A percentile compares a stretch with the other conserved stretches of the same genome.
These are phyloP conservation scores for Scaptomyza graminum DNA, from an alignment of 1,140 invertebrate genomes.

Conservation along the genomic window DNA sequence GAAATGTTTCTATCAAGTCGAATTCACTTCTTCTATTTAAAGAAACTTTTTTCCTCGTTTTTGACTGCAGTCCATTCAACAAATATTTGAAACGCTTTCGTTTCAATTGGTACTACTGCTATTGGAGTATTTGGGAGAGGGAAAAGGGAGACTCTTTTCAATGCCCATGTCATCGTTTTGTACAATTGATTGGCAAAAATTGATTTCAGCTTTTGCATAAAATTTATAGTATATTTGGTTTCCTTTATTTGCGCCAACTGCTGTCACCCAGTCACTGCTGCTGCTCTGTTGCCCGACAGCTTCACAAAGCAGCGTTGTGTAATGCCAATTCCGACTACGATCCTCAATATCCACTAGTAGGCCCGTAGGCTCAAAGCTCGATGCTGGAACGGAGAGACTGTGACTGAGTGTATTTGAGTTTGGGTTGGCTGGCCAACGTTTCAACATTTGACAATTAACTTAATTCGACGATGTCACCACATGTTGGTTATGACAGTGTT, in stretches of 20 bases:
- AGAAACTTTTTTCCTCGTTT: not conserved
- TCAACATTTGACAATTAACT: conserved; percentile 79
- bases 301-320: conserved; percentile 48
- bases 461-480: conserved; percentile 78
- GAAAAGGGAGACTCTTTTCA: conserved; percentile 5
- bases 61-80: conserved; percentile 51
- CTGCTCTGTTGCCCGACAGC: conserved; percentile 45
- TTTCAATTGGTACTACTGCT: conserved; percentile 21
- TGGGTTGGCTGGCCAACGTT: conserved; percentile 47
- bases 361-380: not conserved
- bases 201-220: conserved; percentile 79
- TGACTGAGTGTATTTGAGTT: not conserved
- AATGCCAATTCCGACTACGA: conserved; percentile 13
- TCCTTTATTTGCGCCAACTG: conserved; percentile 73
- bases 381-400: not conserved
- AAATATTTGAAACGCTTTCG: conserved; percentile 65
- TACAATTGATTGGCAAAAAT: conserved; percentile 80
- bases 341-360: conserved; percentile 2
- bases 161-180: conserved; percentile 60
- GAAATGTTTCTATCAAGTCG: not conserved
- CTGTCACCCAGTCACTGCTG: conserved; percentile 33
- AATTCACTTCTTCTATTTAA: too few relatives aligned
- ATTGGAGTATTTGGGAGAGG: not conserved
- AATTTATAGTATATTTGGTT: conserved; percentile 64
- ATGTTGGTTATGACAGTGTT: conserved; percentile 35